Evolutionary conservation across 1,140 invertebrate genomes (phyloP).

Genomic region (Drosophila insularis): DNA sequence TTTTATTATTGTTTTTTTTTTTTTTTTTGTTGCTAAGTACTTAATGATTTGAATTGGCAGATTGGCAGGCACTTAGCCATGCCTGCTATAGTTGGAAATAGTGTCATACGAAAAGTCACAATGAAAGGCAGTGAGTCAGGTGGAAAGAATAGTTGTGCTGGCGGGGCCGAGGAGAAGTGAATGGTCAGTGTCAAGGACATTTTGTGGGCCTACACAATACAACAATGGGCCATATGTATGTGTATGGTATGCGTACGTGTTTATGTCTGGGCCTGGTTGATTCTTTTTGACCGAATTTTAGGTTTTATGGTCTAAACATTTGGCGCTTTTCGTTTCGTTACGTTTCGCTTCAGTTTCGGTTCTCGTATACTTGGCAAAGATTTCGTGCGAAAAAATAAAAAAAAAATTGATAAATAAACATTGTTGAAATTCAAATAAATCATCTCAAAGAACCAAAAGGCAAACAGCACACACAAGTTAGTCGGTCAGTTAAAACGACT

Average conservation of each 20-base stretch:
- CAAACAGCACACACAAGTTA: slow-evolving; percentile 33
- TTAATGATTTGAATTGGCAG: slow-evolving; percentile 53
- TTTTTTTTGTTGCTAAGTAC: slow-evolving; percentile 46
- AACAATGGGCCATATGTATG: slow-evolving; percentile 26
- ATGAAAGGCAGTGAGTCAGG: background rate
- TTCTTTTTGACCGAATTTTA: slow-evolving; percentile 36
- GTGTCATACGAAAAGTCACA: background rate
- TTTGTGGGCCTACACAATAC: slow-evolving; percentile 25
- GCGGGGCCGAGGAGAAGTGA: background rate
- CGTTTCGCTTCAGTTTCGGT: slow-evolving; percentile 16
- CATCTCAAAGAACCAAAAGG: slow-evolving; percentile 54
- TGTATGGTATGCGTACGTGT: slow-evolving; percentile 21
- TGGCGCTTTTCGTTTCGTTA: slow-evolving; percentile 41
- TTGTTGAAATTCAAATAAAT: slow-evolving; percentile 65
- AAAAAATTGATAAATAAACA: slow-evolving; percentile 78
- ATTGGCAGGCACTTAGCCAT: slow-evolving; percentile 40
- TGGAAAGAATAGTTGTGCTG: no score
- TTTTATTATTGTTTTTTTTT: slow-evolving; percentile 43
- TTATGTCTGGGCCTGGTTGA: slow-evolving; percentile 54
- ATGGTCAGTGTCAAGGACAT: slow-evolving; percentile 74
- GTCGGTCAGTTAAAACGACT: slow-evolving; percentile 33
- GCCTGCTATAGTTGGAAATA: slow-evolving; percentile 8
- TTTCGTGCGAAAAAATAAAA: slow-evolving; percentile 51
- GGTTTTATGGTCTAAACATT: slow-evolving; percentile 49
- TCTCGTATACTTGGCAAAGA: slow-evolving; percentile 64